These are phyloP conservation scores for Sphinx pinastri DNA, from an alignment of 2,888 invertebrate species.

Conservation along the genomic window DNA sequence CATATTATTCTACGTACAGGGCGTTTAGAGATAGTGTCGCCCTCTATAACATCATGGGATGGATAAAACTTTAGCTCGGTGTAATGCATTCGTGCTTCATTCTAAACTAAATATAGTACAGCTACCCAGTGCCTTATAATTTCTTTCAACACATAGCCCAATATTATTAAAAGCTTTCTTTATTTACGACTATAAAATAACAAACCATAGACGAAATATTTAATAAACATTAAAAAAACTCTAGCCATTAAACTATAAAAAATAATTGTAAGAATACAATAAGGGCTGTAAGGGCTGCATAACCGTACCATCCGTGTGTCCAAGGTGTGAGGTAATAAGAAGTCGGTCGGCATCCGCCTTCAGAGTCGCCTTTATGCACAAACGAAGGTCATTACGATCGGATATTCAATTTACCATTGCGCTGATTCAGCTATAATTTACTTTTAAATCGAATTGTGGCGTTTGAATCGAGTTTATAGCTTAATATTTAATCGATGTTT, in stretches of 20 bases:
- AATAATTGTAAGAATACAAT: not conserved
- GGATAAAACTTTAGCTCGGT: no score
- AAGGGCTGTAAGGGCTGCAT: constrained; percentile 5
- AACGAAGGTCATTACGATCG: constrained; percentile 72
- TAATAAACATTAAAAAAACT: not conserved
- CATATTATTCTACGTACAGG: no score
- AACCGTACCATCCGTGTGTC: constrained; percentile 45
- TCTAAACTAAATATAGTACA: no score
- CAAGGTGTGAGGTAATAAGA: constrained; percentile 61
- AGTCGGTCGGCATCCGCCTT: constrained; percentile 60
- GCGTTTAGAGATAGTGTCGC: no score
- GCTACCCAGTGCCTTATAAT: no score
- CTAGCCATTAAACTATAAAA: not conserved
- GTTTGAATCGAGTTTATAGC: constrained; percentile 56
- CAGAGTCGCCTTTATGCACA: constrained; percentile 66
- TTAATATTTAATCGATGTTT: constrained; percentile 54
- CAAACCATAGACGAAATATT: not conserved
- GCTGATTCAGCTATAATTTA: constrained; percentile 72
- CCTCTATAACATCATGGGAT: no score
- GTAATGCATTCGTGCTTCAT: no score
- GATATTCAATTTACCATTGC: constrained; percentile 74
- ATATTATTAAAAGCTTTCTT: no score
- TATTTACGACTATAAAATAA: not conserved
- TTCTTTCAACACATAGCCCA: no score
- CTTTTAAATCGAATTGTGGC: constrained; percentile 66